Evolutionary conservation across 2,888 invertebrate genomes (phyloP), one percentile per base, ranked within the genome.

Genomic region (Drosophila stalkeri): DNA sequence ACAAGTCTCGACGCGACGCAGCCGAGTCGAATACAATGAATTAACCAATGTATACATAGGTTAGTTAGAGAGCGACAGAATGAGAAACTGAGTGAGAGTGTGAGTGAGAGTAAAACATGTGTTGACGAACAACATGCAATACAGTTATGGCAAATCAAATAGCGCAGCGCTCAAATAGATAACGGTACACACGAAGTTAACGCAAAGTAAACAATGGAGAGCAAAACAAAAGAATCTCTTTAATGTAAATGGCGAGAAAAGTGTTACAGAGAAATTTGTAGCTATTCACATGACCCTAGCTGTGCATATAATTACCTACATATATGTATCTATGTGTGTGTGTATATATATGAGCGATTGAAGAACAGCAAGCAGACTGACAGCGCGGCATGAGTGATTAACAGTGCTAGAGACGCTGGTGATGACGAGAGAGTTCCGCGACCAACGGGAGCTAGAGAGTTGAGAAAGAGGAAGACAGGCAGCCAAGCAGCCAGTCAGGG

Each of bases 381-480:
- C 76, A 71, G 77, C 64, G 47, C 65, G n/a, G 41, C 72, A 71
- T 80, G 75, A 81, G 69, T 81, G 79, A 82, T 82, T 82, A 82
- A 78, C 82, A 72, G 51, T 23, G 51, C 63, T 62, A 56, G 56
- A 52, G 65, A 66, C 51, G 44, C 41, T 49, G 46, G 49, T 8
- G 44, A 33, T 39, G 47, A 59, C 37, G 46, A 56, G 33, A 9
- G 55, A 64, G 31, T 60, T 60, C 44, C 43, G 33, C 37, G 43
- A 39, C 18, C 23, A 16, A 18, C 20, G 27, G 14, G 2, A 37
- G 14, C 43, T 23, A 20, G 20, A 33, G 37, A 52, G 12, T 52
- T n/a, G 31, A 33, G 33, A 9, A 37, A 2, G 18, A 35, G 37
- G 33, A n/a, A 41, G 16, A 8, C 27, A 62, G 41, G 39, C 23